Conservation (phyloP, 2,113 vertebrate genomes). For the Cavia aperea region DNA sequence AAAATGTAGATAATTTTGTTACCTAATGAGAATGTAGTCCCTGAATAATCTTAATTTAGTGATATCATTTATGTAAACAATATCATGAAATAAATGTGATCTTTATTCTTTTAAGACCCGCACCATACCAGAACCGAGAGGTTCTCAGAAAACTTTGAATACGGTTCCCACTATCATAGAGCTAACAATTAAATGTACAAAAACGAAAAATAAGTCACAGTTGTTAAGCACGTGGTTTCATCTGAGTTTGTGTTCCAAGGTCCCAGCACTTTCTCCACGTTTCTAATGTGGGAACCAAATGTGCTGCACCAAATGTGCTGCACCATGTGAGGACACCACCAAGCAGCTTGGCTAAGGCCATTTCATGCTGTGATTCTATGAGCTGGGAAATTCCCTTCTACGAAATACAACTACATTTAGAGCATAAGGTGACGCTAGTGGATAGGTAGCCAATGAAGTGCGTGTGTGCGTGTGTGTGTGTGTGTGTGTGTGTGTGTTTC, state of each 20-base stretch:
- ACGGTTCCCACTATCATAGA: background rate
- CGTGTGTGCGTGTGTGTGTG: no score
- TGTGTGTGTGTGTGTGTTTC: no score
- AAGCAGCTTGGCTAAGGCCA: background rate
- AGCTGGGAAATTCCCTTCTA: background rate
- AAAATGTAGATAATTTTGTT: slow-evolving; percentile 12
- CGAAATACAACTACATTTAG: background rate
- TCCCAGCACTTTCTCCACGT: background rate
- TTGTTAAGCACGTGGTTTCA: background rate
- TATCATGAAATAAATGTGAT: background rate
- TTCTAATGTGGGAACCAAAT: background rate
- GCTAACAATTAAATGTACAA: background rate
- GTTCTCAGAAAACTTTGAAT: background rate
- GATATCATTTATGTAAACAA: background rate
- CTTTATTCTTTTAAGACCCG: background rate
- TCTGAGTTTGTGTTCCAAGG: background rate
- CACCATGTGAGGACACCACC: background rate
- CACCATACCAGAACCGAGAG: background rate
- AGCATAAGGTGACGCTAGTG: background rate
- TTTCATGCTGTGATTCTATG: background rate
- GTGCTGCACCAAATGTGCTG: background rate
- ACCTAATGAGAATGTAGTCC: background rate
- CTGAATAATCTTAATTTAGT: background rate
- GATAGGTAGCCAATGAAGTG: background rate
- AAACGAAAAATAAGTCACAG: background rate